Evolutionary conservation across 2,113 vertebrate species (phyloP), one percentile per base, ranked within the genome.

Genomic region (Bos taurus): DNA sequence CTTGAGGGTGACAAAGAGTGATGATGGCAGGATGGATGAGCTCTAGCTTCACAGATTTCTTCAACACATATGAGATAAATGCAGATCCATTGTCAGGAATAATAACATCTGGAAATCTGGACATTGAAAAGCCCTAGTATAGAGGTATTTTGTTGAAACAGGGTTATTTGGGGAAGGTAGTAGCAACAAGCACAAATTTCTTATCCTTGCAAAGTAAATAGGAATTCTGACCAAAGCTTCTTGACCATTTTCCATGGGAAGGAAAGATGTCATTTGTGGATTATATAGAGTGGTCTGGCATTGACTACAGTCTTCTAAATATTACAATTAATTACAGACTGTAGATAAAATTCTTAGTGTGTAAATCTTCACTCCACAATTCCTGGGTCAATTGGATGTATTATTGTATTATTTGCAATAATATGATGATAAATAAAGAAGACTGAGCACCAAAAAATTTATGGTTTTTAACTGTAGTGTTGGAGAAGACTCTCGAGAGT

Each of bases 1-100:
- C 95, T 96, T 48, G 46, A 87, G 62, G 91, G 57, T 97, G 74
- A 92, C 43, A n/a, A 88, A 87, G 67, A 94, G 26, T 40, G 82
- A 46, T 30, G 36, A 43, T 92, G 97, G 90, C 95, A 93, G 26
- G 9, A 54, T 60, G 89, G 64, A 88, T 78, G 92, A 90, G 50
- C 30, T 50, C 88, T 64, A 28, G 50, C 46, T 71, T 95, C 91
- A 96, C 36, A 80, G n/a, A 90, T 96, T 95, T 91, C 91, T 96
- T 96, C 88, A 96, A 94, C n/a, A 59, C 26, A 56, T 59, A 33
- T 46, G 71, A 94, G 93, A 94, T 83, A 54, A 77, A 88, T 95
- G 83, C 52, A 93, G 40, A 71, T 93, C 28, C 48, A 14, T 91
- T 95, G 96, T 97, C 80, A 91, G 83, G 36, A 93, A 74, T 81